Conservation (phyloP, 2,797 vertebrate genomes). For the Merluccius polli region DNA sequence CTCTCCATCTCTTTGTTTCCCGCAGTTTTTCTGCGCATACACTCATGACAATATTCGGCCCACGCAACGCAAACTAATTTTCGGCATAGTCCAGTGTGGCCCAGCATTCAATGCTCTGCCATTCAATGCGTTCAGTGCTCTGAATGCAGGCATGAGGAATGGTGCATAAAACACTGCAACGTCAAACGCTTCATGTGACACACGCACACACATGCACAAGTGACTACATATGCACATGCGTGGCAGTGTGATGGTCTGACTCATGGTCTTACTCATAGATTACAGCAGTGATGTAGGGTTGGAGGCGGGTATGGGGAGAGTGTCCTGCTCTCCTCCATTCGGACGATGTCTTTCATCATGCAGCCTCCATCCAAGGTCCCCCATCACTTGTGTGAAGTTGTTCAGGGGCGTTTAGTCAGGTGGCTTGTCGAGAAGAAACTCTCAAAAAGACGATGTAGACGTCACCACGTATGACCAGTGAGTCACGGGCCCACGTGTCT, state of each 20-base stretch:
- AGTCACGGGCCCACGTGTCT: neutral
- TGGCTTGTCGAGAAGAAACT: too few species aligned
- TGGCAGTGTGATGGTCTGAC: constrained; percentile 18
- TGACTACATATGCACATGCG: neutral
- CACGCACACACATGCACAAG: neutral
- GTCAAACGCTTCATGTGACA: constrained; percentile 11
- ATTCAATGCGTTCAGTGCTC: neutral
- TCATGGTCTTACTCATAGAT: constrained; percentile 15
- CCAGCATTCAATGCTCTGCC: neutral
- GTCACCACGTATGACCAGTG: too few species aligned
- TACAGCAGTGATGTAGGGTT: constrained; percentile 38
- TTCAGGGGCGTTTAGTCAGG: too few species aligned
- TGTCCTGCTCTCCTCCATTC: constrained; percentile 38
- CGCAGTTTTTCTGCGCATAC: neutral
- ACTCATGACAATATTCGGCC: neutral
- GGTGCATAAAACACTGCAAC: constrained; percentile 6
- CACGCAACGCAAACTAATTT: neutral
- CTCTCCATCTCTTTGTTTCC: too few species aligned
- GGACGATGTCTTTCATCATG: constrained; percentile 26
- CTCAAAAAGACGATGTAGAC: too few species aligned
- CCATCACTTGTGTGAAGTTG: too few species aligned
- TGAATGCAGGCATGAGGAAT: constrained; percentile 1
- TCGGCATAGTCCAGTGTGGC: neutral
- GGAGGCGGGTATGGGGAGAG: constrained; percentile 9
- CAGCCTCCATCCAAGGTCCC: constrained; percentile 1